Evolutionary conservation across 2,113 vertebrate genomes (phyloP).

Genomic region (Suncus etruscus): DNA sequence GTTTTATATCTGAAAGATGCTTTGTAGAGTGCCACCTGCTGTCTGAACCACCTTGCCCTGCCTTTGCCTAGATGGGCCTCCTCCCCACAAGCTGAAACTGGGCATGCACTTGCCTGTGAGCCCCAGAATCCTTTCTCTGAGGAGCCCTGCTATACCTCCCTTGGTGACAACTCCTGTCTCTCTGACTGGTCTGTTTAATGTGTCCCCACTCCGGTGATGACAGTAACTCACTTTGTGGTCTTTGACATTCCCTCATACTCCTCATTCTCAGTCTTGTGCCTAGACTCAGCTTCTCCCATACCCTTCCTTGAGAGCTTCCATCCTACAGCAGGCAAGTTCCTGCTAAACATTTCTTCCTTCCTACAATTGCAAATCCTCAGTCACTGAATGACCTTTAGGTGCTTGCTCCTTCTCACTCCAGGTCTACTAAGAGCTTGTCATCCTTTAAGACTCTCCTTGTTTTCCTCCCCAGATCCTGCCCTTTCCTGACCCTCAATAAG

Average conservation of each 20-base stretch:
- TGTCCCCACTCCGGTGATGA: not conserved
- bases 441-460: not conserved
- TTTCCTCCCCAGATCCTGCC: not conserved
- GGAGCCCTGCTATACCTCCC: not conserved
- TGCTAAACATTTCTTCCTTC: not conserved
- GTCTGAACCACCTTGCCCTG: not conserved
- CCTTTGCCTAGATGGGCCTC: slow-evolving; percentile 10
- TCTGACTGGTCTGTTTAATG: not conserved
- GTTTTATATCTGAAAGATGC: no score
- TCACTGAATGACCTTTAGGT: not conserved
- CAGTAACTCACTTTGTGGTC: not conserved
- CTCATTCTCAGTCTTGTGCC: no score
- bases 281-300: no score
- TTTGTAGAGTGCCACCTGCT: not conserved
- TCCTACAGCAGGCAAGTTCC: not conserved
- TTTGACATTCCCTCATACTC: not conserved
- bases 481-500: not conserved
- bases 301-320: not conserved
- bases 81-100: not conserved
- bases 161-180: not conserved
- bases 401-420: not conserved
- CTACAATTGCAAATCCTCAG: not conserved
- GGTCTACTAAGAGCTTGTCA: not conserved
- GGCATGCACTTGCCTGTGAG: not conserved
- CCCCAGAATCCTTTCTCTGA: not conserved